Percentiles rank a stretch among this genome's conserved stretches.
These are phyloP conservation scores for Trypoxylon attenuatum DNA, from an alignment of 2,888 invertebrate species.

Conservation along the genomic window DNA sequence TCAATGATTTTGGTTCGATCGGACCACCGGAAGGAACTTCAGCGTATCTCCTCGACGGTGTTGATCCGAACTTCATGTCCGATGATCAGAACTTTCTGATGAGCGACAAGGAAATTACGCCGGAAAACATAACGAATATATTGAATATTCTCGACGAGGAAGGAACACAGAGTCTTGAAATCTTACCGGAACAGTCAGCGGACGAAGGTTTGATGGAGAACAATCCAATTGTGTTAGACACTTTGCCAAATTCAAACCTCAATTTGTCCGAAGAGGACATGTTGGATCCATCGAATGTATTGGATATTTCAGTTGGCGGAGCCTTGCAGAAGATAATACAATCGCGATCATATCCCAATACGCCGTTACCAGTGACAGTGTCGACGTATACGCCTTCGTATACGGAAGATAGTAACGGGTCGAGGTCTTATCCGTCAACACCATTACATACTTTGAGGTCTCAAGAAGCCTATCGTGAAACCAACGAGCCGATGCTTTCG, in stretches of 20 bases:
- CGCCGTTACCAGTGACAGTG: constrained; percentile 68
- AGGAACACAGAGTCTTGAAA: constrained; percentile 56
- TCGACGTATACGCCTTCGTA: constrained; percentile 59
- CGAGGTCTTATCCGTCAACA: constrained; percentile 87
- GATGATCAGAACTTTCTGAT: constrained; percentile 68
- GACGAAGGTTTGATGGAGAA: constrained; percentile 54
- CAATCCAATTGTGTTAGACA: constrained; percentile 51
- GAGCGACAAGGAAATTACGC: constrained; percentile 72
- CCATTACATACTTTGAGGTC: constrained; percentile 76
- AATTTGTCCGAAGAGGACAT: constrained; percentile 55
- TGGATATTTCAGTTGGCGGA: constrained; percentile 56
- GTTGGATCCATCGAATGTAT: constrained; percentile 57
- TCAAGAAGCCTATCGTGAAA: constrained; percentile 63
- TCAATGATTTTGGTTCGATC: constrained; percentile 82
- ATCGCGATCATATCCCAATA: constrained; percentile 73
- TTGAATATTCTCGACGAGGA: constrained; percentile 78
- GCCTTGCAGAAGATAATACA: constrained; percentile 66
- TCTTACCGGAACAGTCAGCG: constrained; percentile 56
- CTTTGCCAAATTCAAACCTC: constrained; percentile 59
- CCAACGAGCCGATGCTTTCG: constrained; percentile 71
- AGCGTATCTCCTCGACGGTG: constrained; percentile 68
- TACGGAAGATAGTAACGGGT: constrained; percentile 71
- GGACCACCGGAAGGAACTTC: constrained; percentile 78
- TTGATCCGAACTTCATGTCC: constrained; percentile 66
- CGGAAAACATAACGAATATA: constrained; percentile 81